These are phyloP conservation scores for Xanthia togata DNA, from an alignment of 2,888 invertebrate species.

Conservation along the genomic window DNA sequence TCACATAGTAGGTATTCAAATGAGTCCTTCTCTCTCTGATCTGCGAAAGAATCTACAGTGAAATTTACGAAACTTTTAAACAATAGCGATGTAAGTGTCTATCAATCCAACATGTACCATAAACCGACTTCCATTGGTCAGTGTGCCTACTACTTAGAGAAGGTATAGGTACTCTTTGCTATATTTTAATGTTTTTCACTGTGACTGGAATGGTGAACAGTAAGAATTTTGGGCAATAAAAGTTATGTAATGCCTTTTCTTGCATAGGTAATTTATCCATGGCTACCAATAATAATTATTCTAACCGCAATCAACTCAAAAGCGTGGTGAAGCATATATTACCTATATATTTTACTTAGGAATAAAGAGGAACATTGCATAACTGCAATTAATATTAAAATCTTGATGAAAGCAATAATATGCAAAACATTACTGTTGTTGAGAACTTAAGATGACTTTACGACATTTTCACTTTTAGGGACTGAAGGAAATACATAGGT, in stretches of 20 bases:
- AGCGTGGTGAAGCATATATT: slow-evolving; percentile 4
- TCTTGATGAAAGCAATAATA: not conserved
- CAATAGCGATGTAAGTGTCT: slow-evolving; percentile 41
- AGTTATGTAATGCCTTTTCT: not conserved
- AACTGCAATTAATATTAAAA: not conserved
- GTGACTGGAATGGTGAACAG: slow-evolving; percentile 12
- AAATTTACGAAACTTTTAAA: slow-evolving; percentile 31
- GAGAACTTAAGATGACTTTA: not conserved
- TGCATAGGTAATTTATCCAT: too few relatives aligned
- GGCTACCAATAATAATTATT: not conserved
- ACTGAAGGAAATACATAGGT: not conserved
- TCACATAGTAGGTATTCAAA: not conserved
- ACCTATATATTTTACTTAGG: too few relatives aligned
- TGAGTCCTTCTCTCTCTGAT: slow-evolving; percentile 16
- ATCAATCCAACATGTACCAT: slow-evolving; percentile 34
- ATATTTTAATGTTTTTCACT: not conserved
- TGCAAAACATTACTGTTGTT: not conserved
- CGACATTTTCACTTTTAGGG: not conserved
- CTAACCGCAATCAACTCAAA: not conserved
- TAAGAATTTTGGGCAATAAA: too few relatives aligned
- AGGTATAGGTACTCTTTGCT: slow-evolving; percentile 31
- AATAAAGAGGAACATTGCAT: not conserved
- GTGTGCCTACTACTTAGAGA: slow-evolving; percentile 55
- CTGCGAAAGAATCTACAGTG: slow-evolving; percentile 1
- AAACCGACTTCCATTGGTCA: not conserved